Conservation (phyloP, 2,797 vertebrate species). For the Botia almorhae region DNA sequence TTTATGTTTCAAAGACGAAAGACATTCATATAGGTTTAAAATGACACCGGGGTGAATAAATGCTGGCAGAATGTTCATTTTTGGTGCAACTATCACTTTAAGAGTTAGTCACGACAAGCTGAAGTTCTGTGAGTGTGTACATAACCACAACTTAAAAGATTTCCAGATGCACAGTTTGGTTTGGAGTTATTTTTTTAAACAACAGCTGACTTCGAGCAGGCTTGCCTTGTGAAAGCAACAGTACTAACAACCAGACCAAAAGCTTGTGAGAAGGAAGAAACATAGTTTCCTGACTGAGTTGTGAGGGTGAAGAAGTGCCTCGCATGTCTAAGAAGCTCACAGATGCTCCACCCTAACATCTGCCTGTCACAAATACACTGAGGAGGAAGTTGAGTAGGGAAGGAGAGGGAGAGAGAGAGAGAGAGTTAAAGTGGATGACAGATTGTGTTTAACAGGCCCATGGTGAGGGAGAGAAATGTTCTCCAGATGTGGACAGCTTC, state of each 20-base stretch:
- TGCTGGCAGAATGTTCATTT: background rate
- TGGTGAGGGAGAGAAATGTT: slow-evolving; percentile 61
- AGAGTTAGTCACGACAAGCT: slow-evolving; percentile 19
- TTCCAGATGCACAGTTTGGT: slow-evolving; percentile 45
- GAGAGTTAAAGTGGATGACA: slow-evolving; percentile 45
- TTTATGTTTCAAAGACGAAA: background rate
- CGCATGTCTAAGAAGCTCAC: slow-evolving; percentile 23
- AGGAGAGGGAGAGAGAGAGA: slow-evolving; percentile 42
- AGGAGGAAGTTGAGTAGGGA: slow-evolving; percentile 33
- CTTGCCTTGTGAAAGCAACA: slow-evolving; percentile 21
- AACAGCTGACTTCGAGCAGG: slow-evolving; percentile 28
- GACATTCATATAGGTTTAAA: background rate
- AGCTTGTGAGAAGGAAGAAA: slow-evolving; percentile 49
- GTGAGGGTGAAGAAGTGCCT: slow-evolving; percentile 40
- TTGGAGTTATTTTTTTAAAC: background rate
- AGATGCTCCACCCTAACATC: slow-evolving; percentile 38
- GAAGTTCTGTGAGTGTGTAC: slow-evolving; percentile 1
- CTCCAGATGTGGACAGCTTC: slow-evolving; percentile 61
- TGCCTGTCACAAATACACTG: slow-evolving; percentile 52
- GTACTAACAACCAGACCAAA: slow-evolving; percentile 23
- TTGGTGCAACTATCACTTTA: slow-evolving; percentile 15
- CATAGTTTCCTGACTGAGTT: slow-evolving; percentile 49
- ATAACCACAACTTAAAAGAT: slow-evolving; percentile 33
- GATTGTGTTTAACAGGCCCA: slow-evolving; percentile 61
- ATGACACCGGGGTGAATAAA: background rate